Base-by-base conservation (phyloP, 2,113 vertebrate species). In the Muscicapa adusta region DNA sequence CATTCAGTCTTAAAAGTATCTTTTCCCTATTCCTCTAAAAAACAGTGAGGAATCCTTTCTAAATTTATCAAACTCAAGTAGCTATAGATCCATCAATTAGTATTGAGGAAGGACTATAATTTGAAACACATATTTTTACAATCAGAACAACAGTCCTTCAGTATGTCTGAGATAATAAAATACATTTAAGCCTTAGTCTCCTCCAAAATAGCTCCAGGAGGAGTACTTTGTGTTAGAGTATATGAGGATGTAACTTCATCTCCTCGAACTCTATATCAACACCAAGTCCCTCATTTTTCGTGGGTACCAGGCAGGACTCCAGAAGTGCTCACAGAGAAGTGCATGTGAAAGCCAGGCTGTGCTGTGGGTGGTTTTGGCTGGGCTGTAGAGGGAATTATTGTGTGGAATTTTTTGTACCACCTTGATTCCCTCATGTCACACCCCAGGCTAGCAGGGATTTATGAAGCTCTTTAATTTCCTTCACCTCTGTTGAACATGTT, bases 21-120 rank as follows among this genome's bases (percentile, higher is more conserved):
- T 96, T 94, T 77, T 97, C 22, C n/a, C 20, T 34, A 91, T 94
- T 87, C 42, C 28, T 92, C 95, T 91, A 43, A 92, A 91, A 87
- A 62, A 4, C 48, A 63, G 23, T 34, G 60, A 93, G 63, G 28
- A 94, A 84, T 78, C 20, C 25, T 84, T 88, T 85, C 71, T 85
- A 95, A 85, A 61, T 91, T 48, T 89, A 33, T 48, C 75, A 86
- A 43, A 22, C 9, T 22, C 22, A 22, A 36, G 38, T 61, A 73
- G 18, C 73, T 74, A 71, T 42, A 93, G 62, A 89, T 76, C 67
- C n/a, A 58, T 53, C 29, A 62, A 62, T 58, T 23, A 22, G 4
- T 43, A 67, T 72, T 83, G 71, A 73, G 45, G 34, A 85, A 77
- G 90, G 34, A 58, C 23, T 50, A 2, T 54, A 23, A 91, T 71